phyloP scores from a whole-genome alignment of 2,797 vertebrate species.

The Danio tinwini region DNA sequence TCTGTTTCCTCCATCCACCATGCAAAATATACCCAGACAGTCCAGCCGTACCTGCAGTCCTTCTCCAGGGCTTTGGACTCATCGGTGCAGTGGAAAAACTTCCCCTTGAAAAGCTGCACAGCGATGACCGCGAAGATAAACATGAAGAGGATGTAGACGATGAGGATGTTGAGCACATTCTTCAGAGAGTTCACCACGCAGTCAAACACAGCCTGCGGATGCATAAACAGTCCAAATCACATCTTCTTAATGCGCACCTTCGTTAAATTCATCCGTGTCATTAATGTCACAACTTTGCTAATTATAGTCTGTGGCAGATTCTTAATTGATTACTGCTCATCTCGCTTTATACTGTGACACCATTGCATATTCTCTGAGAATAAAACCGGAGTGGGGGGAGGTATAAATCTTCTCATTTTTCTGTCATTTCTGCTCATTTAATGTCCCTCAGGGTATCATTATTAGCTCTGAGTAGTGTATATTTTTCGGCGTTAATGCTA shows the following conservation, averaged over 20 bases:
- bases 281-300: neutral
- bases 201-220: constrained; percentile 92
- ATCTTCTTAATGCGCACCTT: constrained; percentile 3
- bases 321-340: neutral
- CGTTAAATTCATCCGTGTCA: constrained; percentile 10
- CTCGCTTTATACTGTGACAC: neutral
- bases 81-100: constrained; percentile 98
- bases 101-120: constrained; percentile 97
- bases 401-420: neutral
- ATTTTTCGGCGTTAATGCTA: constrained; percentile 26
- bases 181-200: constrained; percentile 98
- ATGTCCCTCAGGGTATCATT: constrained; percentile 24
- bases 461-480: neutral
- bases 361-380: constrained; percentile 2
- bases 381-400: neutral
- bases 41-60: constrained; percentile 87
- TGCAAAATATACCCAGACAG: constrained; percentile 11
- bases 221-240: constrained; percentile 15
- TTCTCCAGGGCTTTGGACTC: constrained; percentile 94
- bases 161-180: constrained; percentile 98
- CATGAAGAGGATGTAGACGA: constrained; percentile 99
- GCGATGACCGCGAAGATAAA: constrained; percentile 99
- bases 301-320: neutral
- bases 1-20: neutral
- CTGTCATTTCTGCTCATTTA: neutral